A percentile compares a stretch with the other conserved stretches of the same genome.
These are phyloP conservation scores for Sebastes vulpes DNA, from an alignment of 2,797 vertebrate species.

Conservation along the genomic window DNA sequence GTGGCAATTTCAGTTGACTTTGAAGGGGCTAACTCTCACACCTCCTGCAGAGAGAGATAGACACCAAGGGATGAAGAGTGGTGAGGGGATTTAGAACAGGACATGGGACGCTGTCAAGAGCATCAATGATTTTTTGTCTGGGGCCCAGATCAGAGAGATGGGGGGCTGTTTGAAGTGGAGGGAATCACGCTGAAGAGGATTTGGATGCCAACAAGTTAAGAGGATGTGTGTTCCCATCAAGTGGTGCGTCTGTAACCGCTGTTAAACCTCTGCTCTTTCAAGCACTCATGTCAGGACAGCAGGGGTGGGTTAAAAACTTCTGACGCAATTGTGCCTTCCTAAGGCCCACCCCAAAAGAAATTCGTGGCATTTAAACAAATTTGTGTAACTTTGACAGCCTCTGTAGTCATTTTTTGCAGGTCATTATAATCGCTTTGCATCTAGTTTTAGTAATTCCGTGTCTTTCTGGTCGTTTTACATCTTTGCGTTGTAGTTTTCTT, in stretches of 20 bases:
- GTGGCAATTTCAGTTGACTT: background rate
- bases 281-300: background rate
- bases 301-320: background rate
- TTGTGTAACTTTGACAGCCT: no score
- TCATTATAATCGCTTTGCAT: no score
- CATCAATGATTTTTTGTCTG: background rate
- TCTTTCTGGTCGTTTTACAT: no score
- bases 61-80: background rate
- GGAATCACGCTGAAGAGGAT: conserved; percentile 4
- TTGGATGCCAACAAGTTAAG: background rate
- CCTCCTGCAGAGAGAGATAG: background rate
- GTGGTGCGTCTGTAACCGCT: background rate
- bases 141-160: background rate
- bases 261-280: background rate
- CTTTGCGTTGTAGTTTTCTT: no score
- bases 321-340: background rate
- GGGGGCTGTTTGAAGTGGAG: conserved; percentile 3
- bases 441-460: no score
- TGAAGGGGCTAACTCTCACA: background rate
- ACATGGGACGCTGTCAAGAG: background rate
- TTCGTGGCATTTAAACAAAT: no score
- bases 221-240: background rate
- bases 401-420: no score
- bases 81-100: background rate
- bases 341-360: no score